Evolutionary conservation across 2,113 vertebrate genomes (phyloP), one percentile per base, ranked within the genome.

Genomic region (Toxostoma redivivum): DNA sequence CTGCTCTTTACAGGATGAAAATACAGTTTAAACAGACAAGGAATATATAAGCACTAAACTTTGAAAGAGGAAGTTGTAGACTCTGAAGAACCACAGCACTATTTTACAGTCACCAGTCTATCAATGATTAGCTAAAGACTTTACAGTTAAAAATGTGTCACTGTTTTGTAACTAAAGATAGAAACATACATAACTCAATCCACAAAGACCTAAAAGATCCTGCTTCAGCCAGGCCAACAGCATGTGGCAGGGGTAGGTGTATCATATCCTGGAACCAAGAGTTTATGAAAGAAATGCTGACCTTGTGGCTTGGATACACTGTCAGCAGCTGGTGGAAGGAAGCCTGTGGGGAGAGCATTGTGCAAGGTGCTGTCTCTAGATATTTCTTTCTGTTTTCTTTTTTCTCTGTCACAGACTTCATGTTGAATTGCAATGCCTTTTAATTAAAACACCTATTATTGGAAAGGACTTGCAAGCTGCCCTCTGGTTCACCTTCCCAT

Each of bases 41-140:
- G 51, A 65, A 48, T 30, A 48, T 47, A 38, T 19, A 54, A 86
- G 23, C 21, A 70, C 54, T 73, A 57, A 84, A 66, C 11, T 69
- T 65, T 38, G 42, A 58, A 88, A 86, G 37, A 90, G 54, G 67
- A 88, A 88, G 40, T 33, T 88, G 70, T 61, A 57, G 62, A 23
- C 33, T 74, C n/a, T 51, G 28, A 90, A 47, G 60, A 90, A 85
- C 42, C 61, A 10, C 51, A 80, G 19, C 11, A 50, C 24, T 76
- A 38, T 78, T 90, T 87, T 60, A 62, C 5, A 92, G 38, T 60
- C 82, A 77, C 9, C 35, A 25, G 27, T 64, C 79, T 78, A 44
- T 88, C 67, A 93, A 92, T 38, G 47, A 90, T 93, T 97, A 93
- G 38, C 86, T 83, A 67, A 88, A 90, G 20, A 33, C 33, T 86